phyloP scores from a whole-genome alignment of 2,797 vertebrate genomes.

The Alfaro cultratus region DNA sequence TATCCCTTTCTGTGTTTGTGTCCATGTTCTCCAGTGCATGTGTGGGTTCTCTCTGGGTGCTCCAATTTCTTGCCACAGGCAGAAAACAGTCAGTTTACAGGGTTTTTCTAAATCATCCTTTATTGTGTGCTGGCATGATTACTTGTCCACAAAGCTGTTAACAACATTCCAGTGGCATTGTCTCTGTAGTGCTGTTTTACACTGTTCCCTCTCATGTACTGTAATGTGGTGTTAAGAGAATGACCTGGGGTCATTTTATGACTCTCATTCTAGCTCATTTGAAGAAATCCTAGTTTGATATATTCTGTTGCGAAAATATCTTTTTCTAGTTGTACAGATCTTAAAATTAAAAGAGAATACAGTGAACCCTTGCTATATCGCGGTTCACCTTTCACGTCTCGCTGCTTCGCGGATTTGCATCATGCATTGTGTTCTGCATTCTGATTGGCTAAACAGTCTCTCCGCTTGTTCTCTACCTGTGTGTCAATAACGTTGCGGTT shows the following conservation, averaged over 20 bases:
- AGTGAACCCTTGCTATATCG: too few relatives aligned
- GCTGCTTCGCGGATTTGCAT: too few relatives aligned
- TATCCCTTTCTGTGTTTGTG: neutral
- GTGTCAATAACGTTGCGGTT: too few relatives aligned
- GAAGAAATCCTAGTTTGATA: neutral
- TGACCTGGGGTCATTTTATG: neutral
- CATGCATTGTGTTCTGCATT: too few relatives aligned
- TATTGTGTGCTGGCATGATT: neutral
- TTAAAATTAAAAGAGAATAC: neutral
- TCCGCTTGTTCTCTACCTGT: too few relatives aligned
- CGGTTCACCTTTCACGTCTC: too few relatives aligned
- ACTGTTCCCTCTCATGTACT: neutral
- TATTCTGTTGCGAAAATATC: neutral
- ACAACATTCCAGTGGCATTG: conserved; percentile 1
- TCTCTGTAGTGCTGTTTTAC: neutral
- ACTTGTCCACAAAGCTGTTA: neutral
- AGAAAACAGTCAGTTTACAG: neutral
- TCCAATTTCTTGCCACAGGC: neutral
- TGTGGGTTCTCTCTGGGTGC: neutral
- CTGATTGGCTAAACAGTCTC: too few relatives aligned
- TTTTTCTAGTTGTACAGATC: neutral
- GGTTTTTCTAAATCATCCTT: neutral
- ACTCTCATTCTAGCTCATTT: neutral
- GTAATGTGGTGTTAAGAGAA: neutral
- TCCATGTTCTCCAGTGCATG: neutral